Conservation (phyloP, 1,140 invertebrate genomes). For the Colletes gigas region DNA sequence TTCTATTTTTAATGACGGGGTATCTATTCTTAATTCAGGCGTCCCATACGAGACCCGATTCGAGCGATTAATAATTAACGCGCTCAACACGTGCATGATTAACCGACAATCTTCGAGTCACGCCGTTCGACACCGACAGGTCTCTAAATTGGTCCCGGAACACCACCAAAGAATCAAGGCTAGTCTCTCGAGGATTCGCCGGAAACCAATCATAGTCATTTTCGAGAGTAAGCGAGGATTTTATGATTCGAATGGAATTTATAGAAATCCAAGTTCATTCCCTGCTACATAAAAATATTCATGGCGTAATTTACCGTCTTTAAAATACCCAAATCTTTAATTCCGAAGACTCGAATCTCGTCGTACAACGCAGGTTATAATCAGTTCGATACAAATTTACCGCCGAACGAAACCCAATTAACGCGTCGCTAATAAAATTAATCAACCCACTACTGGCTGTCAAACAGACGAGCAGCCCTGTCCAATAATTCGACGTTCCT, state of each 20-base stretch:
- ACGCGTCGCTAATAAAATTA: slow-evolving; percentile 33
- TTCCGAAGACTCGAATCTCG: background rate
- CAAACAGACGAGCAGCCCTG: background rate
- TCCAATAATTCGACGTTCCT: slow-evolving; percentile 10
- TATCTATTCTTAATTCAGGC: slow-evolving; percentile 22
- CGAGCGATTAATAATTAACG: background rate
- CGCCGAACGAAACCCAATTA: slow-evolving; percentile 31
- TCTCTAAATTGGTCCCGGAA: background rate
- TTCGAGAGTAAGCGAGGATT: no score
- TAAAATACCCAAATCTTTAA: background rate
- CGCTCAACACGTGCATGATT: slow-evolving; percentile 6
- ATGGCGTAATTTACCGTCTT: background rate
- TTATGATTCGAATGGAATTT: no score
- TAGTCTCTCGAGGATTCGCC: background rate
- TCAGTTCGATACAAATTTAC: slow-evolving; percentile 13
- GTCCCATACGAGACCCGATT: background rate
- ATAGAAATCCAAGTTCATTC: no score
- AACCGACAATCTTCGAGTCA: background rate
- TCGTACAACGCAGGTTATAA: background rate
- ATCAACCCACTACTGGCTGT: slow-evolving; percentile 13
- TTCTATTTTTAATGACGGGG: slow-evolving; percentile 28
- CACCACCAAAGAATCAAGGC: background rate
- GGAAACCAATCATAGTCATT: background rate
- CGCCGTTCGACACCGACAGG: background rate
- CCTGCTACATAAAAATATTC: no score